Percentiles rank a stretch among this genome's conserved stretches.
phyloP scores from a whole-genome alignment of 2,888 invertebrate species.

The Xanthia icteritia region DNA sequence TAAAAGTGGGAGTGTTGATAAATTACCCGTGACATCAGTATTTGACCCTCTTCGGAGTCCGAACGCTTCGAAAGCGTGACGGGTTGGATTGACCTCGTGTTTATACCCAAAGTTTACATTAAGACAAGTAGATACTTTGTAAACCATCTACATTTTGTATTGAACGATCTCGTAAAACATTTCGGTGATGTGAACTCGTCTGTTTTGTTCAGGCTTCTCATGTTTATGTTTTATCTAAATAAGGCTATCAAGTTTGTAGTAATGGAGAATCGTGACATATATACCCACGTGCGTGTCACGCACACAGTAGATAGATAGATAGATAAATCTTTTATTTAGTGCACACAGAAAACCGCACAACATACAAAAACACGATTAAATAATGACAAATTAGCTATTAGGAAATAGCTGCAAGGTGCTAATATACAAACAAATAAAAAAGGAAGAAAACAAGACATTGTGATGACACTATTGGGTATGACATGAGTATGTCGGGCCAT shows the following conservation, averaged over 20 bases:
- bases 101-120: constrained; percentile 58
- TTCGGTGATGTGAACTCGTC: constrained; percentile 25
- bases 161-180: constrained; percentile 31
- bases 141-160: constrained; percentile 50
- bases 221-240: constrained; percentile 40
- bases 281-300: constrained; percentile 30
- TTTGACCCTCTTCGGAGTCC: constrained; percentile 77
- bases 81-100: constrained; percentile 70
- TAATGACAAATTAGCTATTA: no score
- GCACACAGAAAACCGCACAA: no score
- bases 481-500: constrained; percentile 16
- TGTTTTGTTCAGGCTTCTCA: constrained; percentile 28
- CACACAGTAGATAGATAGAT: no score
- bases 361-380: no score
- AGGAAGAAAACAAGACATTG: no score
- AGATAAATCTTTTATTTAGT: no score
- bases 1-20: constrained; percentile 74
- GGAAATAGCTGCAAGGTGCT: no score
- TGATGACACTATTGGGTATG: no score
- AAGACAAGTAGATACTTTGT: constrained; percentile 42
- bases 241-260: constrained; percentile 28
- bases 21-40: constrained; percentile 78
- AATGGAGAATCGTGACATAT: constrained; percentile 36
- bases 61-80: constrained; percentile 73
- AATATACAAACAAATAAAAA: no score